Conservation (phyloP, 2,113 vertebrate species). For the Gymnorhina tibicen region DNA sequence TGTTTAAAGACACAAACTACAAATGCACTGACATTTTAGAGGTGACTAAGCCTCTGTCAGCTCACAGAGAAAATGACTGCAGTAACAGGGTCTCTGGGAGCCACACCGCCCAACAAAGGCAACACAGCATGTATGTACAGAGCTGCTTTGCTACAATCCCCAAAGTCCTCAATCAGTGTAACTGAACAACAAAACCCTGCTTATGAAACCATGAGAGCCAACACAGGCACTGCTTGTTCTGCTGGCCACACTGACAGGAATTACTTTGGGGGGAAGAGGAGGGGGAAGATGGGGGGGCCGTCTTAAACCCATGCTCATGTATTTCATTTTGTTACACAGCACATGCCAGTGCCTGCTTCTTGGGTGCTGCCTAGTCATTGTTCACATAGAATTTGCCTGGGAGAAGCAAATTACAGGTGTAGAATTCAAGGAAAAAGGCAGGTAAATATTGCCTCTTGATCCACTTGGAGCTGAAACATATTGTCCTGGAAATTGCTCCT, state of each 20-base stretch:
- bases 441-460: not conserved
- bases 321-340: not conserved
- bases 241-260: conserved; percentile 43
- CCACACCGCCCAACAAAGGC: not conserved
- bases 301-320: not conserved
- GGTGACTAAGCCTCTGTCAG: not conserved
- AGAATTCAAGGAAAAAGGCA: not conserved
- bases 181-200: conserved; percentile 43
- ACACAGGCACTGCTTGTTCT: conserved; percentile 49
- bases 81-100: not conserved
- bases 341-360: not conserved
- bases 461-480: not conserved
- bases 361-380: not conserved
- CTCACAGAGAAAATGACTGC: not conserved
- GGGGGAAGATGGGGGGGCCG: not conserved
- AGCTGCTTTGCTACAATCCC: conserved; percentile 27
- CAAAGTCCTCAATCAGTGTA: conserved; percentile 37
- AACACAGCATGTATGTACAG: conserved; percentile 35
- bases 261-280: not conserved
- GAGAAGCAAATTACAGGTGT: not conserved
- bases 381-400: not conserved
- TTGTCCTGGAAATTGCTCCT: not conserved
- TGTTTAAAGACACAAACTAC: not conserved
- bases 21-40: not conserved
- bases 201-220: conserved; percentile 44